Conservation (phyloP, 2,888 invertebrate species). For the Hesperia comma region DNA sequence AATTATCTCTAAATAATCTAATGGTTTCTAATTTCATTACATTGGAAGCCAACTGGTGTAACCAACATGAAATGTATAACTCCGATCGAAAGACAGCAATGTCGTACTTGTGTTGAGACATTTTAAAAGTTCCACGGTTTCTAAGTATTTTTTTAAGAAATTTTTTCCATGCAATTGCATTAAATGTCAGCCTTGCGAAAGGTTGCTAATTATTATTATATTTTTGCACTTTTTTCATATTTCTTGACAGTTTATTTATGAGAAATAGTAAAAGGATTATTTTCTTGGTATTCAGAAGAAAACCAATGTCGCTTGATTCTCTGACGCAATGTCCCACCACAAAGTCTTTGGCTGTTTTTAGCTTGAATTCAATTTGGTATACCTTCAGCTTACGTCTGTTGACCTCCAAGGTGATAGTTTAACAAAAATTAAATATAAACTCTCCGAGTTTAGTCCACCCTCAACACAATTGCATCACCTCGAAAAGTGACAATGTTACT, state of each 20-base stretch:
- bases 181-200: no score
- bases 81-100: not conserved
- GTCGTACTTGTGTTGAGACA: not conserved
- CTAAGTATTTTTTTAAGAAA: no score
- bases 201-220: no score
- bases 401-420: not conserved
- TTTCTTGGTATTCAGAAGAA: no score
- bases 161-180: no score
- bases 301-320: no score
- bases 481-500: slow-evolving; percentile 15
- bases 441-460: slow-evolving; percentile 20
- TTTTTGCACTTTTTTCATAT: no score
- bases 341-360: not conserved
- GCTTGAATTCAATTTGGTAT: not conserved
- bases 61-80: not conserved
- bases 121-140: not conserved
- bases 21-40: slow-evolving; percentile 24
- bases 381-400: not conserved
- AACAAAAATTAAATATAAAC: slow-evolving; percentile 20
- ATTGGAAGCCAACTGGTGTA: not conserved
- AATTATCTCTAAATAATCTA: slow-evolving; percentile 27
- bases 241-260: no score
- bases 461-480: slow-evolving; percentile 13
- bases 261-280: no score
- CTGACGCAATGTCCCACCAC: not conserved